Evolutionary conservation across 1,140 invertebrate genomes (phyloP), one percentile per base, ranked within the genome.

Genomic region (Formica exsecta): DNA sequence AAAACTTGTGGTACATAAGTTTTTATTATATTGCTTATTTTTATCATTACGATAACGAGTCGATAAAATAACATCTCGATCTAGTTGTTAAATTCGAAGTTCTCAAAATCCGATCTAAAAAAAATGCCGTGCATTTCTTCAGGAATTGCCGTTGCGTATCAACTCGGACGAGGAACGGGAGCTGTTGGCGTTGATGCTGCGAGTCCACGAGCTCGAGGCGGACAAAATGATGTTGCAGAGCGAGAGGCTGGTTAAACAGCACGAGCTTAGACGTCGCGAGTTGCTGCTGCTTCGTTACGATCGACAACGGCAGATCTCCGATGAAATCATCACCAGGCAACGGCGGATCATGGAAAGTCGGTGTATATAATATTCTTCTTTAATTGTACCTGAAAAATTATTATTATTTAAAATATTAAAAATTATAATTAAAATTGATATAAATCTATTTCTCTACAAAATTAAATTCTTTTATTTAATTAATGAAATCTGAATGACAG

Each of bases 211-310:
- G 94, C 95, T 99, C 41, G 98, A 99, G 95, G 98, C 98, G 0
- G 98, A 98, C 92, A 99, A 98, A 94, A 97, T 98, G 93, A 98
- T 98, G 89, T 95, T 98, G 85, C 98, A 99, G 94, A 98, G 98
- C 9, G 97, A 98, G 91, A 96, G 97, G 75, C 95, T 98, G 44
- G 96, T 98, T 6, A 96, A 98, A 44, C 97, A 98, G 89, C 98
- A 98, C 87, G 98, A 99, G 93, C 96, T 99, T 19, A 96, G 98
- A 61, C 95, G 98, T 75, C 96, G 98, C 76, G 98, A 99, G 91
- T 95, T 98, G 38, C 96, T 98, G 87, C 96, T 99, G 75, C 95
- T 98, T 66, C 95, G 98, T n/a, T 98, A 98, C 65, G 97, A 98
- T 91, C 95, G 98, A 32, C 98, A 99, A 93, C 95, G 98, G 13